Base-by-base conservation (phyloP, 2,888 invertebrate genomes). In the Ecdyonurus torrentis region DNA sequence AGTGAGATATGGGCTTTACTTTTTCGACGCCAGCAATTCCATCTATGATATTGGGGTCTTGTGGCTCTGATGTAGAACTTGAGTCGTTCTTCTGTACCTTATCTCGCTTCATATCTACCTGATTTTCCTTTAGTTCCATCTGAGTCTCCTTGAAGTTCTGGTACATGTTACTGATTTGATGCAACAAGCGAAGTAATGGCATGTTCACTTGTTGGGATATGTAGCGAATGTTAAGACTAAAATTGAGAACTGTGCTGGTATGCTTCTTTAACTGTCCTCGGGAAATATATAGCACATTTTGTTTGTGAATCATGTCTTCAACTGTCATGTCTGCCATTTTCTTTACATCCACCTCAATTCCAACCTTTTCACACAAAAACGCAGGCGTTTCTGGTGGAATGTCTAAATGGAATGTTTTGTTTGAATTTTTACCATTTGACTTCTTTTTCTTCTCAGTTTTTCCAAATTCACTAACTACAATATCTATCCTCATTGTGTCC, bases 121-220 rank as follows among this genome's bases (percentile, higher is more conserved):
- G 82, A 67, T 89, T 87, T 68, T 88, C 88, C 68, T 89, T 86
- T 64, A 96, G 79, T 71, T 95, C 95, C 69, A 87, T 86, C 72
- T 93, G 91, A 0, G 95, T 95, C 72, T 95, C 93, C 72, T 93
- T 91, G 1, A 96, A 93, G 74, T 95, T 96, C 75, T 94, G 93
- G 75, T 95, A 94, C 94, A 97, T 95, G 71, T 93, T 95, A 70
- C 90, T 91, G 71, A 97, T 95, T 78, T 97, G 97, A 76, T 97
- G 95, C 64, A 96, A 79, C 61, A 97, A 80, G 61, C 97, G 79
- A 59, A 97, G 77, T 52, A 97, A 77, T 0, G 96, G 95, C 95
- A 97, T 95, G 75, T 97, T 97, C 1, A 97, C 85, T 79, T 95
- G 90, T 73, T 96, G 96, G 59, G 91, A 91, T 69, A 97, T 92